These are phyloP conservation scores for Lethenteron reissneri DNA, from an alignment of 2,113 vertebrate species.

Conservation along the genomic window DNA sequence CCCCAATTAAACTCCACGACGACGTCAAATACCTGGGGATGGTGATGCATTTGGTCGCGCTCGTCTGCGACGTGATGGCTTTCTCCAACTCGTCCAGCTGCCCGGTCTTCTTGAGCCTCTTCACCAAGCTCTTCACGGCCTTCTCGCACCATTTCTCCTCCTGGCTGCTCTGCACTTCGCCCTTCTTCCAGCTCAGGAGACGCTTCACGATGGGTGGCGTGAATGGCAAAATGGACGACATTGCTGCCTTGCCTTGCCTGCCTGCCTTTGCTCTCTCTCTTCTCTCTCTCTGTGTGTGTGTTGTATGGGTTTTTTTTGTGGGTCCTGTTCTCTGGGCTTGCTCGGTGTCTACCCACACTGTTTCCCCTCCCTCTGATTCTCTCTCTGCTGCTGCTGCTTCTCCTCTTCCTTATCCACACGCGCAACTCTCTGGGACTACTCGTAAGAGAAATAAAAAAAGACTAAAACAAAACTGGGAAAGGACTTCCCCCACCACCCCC, in stretches of 20 bases:
- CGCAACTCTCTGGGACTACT: too few relatives aligned
- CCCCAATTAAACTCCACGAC: too few relatives aligned
- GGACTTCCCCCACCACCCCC: too few relatives aligned
- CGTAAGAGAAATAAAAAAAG: too few relatives aligned
- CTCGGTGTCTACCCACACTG: too few relatives aligned
- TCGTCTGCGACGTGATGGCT: not conserved
- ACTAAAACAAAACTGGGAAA: too few relatives aligned
- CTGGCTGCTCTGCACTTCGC: not conserved
- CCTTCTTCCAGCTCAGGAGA: slow-evolving; percentile 73
- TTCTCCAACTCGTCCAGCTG: slow-evolving; percentile 3
- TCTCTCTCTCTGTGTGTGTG: not conserved
- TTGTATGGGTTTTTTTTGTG: too few relatives aligned
- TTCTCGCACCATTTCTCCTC: slow-evolving; percentile 7
- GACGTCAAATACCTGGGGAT: not conserved
- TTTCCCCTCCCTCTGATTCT: too few relatives aligned
- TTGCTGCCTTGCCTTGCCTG: slow-evolving; percentile 17
- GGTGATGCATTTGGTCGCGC: not conserved
- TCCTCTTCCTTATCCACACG: too few relatives aligned
- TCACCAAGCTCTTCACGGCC: slow-evolving; percentile 3
- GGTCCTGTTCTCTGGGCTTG: too few relatives aligned
- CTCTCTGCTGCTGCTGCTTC: too few relatives aligned
- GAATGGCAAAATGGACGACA: slow-evolving; percentile 94
- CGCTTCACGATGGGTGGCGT: slow-evolving; percentile 93
- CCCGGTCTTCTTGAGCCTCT: not conserved
- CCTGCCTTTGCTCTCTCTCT: not conserved